Evolutionary conservation across 2,113 vertebrate genomes (phyloP).

Genomic region (Nycticorax nycticorax): DNA sequence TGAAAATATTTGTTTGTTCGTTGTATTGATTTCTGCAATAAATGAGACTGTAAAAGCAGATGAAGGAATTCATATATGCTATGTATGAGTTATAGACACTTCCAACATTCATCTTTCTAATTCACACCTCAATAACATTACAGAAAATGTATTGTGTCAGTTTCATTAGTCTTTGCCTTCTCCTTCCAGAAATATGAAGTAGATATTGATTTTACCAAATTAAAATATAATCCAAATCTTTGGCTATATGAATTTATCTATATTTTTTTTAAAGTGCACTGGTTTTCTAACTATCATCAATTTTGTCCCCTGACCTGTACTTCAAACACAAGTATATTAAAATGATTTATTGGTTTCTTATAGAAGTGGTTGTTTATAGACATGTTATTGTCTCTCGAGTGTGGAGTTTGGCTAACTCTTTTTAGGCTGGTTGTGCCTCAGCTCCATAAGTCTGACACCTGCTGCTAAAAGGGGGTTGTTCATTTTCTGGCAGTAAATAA

Average conservation of each 20-base stretch:
- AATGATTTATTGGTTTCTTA: conserved; percentile 20
- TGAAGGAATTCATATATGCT: conserved; percentile 23
- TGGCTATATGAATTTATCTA: neutral
- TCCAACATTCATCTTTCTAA: conserved; percentile 39
- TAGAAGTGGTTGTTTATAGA: neutral
- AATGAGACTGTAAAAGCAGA: conserved; percentile 41
- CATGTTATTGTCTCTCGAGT: neutral
- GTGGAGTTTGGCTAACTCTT: neutral
- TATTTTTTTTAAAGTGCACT: neutral
- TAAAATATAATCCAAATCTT: conserved; percentile 43
- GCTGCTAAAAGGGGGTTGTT: neutral
- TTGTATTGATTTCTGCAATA: conserved; percentile 39
- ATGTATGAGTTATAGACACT: conserved; percentile 57
- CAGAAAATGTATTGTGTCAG: conserved; percentile 35
- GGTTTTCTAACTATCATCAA: conserved; percentile 5
- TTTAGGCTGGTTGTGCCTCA: neutral
- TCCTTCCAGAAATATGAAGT: conserved; percentile 41
- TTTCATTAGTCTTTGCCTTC: conserved; percentile 35
- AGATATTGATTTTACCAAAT: conserved; percentile 52
- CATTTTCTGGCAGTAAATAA: conserved; percentile 46
- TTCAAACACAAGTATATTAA: conserved; percentile 1
- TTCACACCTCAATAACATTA: conserved; percentile 16
- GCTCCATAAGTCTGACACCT: neutral
- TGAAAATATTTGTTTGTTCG: neutral
- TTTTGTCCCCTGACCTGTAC: conserved; percentile 6